Percentiles rank a stretch among this genome's conserved stretches.
These are phyloP conservation scores for Holacanthus passer DNA, from an alignment of 2,113 vertebrate genomes.

Conservation along the genomic window DNA sequence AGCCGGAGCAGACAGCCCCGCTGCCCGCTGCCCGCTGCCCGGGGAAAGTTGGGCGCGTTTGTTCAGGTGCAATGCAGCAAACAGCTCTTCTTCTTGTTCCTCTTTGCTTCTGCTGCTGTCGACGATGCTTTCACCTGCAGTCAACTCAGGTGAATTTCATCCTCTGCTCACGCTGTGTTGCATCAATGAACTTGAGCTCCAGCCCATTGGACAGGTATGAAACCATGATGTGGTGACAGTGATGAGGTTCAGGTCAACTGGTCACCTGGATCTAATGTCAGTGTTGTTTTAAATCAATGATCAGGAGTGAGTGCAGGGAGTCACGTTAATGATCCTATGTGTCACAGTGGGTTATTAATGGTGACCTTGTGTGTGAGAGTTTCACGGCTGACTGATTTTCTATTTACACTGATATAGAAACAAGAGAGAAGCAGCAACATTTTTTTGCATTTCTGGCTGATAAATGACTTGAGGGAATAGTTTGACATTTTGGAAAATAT, in stretches of 20 bases:
- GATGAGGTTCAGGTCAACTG: background rate
- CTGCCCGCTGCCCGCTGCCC: conserved; percentile 58
- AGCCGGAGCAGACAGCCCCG: conserved; percentile 52
- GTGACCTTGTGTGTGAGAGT: background rate
- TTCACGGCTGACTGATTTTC: background rate
- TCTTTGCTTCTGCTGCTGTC: conserved; percentile 23
- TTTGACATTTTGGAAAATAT: background rate
- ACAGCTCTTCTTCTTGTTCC: conserved; percentile 42
- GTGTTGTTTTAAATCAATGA: background rate
- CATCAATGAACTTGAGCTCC: conserved; percentile 23
- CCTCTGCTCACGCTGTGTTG: background rate
- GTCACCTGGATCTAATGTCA: background rate
- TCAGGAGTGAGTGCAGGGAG: background rate
- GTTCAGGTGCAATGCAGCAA: conserved; percentile 84
- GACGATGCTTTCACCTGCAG: conserved; percentile 32
- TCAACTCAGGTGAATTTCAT: conserved; percentile 14
- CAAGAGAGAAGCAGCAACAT: too few species aligned
- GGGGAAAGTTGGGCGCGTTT: conserved; percentile 69
- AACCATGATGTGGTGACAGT: too few species aligned
- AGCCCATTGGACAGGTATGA: too few species aligned
- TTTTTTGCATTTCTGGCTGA: too few species aligned
- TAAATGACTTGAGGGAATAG: background rate
- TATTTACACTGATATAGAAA: too few species aligned
- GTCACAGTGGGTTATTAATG: too few species aligned
- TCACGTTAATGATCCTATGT: background rate